Evolutionary conservation across 2,113 vertebrate genomes (phyloP).

Genomic region (Falco punctatus): DNA sequence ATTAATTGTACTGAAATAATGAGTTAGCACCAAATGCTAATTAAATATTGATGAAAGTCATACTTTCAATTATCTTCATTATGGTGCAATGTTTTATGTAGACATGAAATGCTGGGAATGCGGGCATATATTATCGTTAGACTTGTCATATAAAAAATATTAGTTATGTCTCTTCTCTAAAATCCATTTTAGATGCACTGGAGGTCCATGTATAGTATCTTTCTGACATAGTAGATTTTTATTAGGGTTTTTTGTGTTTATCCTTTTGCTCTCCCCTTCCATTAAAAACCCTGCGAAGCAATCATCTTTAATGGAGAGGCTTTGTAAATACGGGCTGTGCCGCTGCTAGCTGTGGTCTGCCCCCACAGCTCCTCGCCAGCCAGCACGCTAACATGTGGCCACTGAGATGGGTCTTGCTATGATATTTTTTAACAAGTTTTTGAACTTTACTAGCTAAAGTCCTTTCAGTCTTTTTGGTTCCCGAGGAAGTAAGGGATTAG

Average conservation of each 20-base stretch:
- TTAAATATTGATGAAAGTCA: slow-evolving; percentile 84
- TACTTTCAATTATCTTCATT: slow-evolving; percentile 81
- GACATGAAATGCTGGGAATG: slow-evolving; percentile 62
- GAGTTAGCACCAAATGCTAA: slow-evolving; percentile 80
- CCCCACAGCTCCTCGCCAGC: neutral
- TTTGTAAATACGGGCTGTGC: neutral
- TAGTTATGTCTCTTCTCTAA: slow-evolving; percentile 19
- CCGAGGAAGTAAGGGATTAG: neutral
- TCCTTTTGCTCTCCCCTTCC: neutral
- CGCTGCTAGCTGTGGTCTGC: neutral
- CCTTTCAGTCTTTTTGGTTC: neutral
- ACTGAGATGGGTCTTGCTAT: neutral
- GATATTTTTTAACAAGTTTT: neutral
- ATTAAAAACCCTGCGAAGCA: neutral
- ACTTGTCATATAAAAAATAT: slow-evolving; percentile 40
- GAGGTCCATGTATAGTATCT: neutral
- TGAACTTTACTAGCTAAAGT: neutral
- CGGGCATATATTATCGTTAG: slow-evolving; percentile 53
- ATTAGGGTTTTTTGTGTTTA: neutral
- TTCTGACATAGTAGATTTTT: neutral
- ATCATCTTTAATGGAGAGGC: neutral
- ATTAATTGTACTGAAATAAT: slow-evolving; percentile 81
- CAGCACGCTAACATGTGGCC: fast-evolving
- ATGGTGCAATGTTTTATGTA: slow-evolving; percentile 69
- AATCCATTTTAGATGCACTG: neutral